phyloP scores from a whole-genome alignment of 2,888 invertebrate species.

The Apotomis turbidana region DNA sequence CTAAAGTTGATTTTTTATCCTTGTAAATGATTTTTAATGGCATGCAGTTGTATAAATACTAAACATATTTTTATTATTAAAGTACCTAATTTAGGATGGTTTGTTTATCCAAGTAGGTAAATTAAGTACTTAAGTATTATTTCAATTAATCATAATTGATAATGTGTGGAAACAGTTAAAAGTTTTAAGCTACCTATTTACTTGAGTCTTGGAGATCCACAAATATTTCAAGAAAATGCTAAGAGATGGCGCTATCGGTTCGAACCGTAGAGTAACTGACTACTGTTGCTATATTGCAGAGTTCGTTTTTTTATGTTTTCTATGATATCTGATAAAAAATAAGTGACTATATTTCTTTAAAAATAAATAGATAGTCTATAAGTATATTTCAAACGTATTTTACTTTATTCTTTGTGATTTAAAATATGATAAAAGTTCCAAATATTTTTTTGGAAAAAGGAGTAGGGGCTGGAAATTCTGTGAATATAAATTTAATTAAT shows the following conservation, averaged over 20 bases:
- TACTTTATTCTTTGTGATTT: too few species aligned
- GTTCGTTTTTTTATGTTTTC: neutral
- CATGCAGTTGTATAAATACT: too few species aligned
- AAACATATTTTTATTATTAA: too few species aligned
- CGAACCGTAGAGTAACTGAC: conserved; percentile 18
- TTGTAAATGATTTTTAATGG: neutral
- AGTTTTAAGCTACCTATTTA: neutral
- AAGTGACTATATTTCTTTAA: too few species aligned
- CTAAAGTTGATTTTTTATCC: conserved; percentile 6
- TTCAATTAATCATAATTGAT: neutral
- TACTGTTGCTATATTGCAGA: neutral
- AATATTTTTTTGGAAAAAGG: too few species aligned
- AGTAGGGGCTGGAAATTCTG: neutral
- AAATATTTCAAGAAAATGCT: conserved; percentile 43
- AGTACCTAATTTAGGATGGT: too few species aligned
- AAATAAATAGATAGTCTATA: too few species aligned
- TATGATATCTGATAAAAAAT: too few species aligned
- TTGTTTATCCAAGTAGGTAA: too few species aligned
- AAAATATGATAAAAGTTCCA: too few species aligned
- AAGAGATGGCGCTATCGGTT: conserved; percentile 51
- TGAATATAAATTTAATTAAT: conserved; percentile 2
- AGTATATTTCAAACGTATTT: too few species aligned
- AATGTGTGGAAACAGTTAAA: neutral
- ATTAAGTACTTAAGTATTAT: too few species aligned
- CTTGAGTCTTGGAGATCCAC: neutral